phyloP scores from a whole-genome alignment of 2,797 vertebrate species.

The Argentina silus region DNA sequence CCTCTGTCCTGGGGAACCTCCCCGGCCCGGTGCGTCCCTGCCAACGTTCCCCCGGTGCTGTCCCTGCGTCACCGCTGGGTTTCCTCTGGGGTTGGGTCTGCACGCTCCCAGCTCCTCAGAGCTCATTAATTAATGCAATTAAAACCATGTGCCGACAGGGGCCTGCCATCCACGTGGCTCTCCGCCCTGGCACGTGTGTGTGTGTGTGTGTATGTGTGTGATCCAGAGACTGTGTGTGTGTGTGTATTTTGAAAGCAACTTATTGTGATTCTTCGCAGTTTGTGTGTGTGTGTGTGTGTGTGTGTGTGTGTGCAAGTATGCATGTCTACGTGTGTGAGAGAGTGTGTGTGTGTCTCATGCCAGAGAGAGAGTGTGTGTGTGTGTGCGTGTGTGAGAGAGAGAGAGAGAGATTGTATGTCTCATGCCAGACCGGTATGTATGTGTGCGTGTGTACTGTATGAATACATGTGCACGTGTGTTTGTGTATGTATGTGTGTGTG shows the following conservation, averaged over 20 bases:
- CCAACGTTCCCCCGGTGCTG: not conserved
- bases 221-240: conserved; percentile 21
- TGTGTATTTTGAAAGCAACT: not conserved
- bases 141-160: conserved; percentile 54
- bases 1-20: conserved; percentile 25
- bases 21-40: conserved; percentile 4
- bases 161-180: conserved; percentile 46
- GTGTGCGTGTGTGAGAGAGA: too few species aligned
- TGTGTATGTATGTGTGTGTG: not conserved
- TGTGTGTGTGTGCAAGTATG: too few species aligned
- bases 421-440: conserved; percentile 11
- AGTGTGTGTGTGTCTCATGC: not conserved
- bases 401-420: too few species aligned
- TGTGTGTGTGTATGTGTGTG: conserved; percentile 33
- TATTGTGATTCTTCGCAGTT: not conserved
- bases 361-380: too few species aligned
- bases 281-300: not conserved
- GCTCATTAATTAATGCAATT: conserved; percentile 68
- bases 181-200: conserved; percentile 21
- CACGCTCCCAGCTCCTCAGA: conserved; percentile 42
- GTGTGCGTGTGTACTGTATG: conserved; percentile 24
- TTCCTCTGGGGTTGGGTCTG: not conserved
- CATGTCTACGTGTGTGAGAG: not conserved
- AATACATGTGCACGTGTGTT: not conserved
- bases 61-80: conserved; percentile 1